A percentile compares a stretch with the other conserved stretches of the same genome.
phyloP scores from a whole-genome alignment of 2,797 vertebrate species.

The Pangasius sanitwongsei region DNA sequence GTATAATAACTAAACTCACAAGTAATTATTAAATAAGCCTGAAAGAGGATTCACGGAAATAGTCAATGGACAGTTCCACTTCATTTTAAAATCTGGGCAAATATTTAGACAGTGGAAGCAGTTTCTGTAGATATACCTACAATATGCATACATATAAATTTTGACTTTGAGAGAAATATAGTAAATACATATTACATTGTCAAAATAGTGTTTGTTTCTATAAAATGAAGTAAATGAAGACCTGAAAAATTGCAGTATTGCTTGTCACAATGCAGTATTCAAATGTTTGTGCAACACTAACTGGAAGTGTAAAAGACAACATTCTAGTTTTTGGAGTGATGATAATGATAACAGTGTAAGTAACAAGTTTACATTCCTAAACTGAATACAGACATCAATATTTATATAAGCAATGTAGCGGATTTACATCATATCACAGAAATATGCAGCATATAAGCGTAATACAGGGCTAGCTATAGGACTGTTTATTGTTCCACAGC shows the following conservation, averaged over 20 bases:
- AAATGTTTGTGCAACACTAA: neutral
- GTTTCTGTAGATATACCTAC: neutral
- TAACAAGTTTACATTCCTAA: neutral
- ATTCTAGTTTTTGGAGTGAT: neutral
- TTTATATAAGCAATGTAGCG: neutral
- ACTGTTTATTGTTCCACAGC: constrained; percentile 35
- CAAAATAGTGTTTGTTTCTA: neutral
- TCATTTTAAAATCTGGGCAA: neutral
- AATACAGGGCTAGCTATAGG: neutral
- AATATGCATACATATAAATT: neutral
- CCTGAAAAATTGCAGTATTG: neutral
- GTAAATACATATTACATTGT: no score
- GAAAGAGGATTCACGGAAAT: neutral
- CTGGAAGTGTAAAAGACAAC: neutral
- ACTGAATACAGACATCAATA: constrained; percentile 3
- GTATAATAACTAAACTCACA: neutral
- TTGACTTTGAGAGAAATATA: neutral
- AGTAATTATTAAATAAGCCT: neutral
- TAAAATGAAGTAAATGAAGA: neutral
- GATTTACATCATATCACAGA: constrained; percentile 3
- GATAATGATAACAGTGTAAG: neutral
- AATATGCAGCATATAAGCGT: constrained; percentile 19
- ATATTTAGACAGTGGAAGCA: neutral
- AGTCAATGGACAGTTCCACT: neutral
- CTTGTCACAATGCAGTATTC: neutral